These are phyloP conservation scores for Plodia interpunctella DNA, from an alignment of 1,140 invertebrate genomes.

Conservation along the genomic window DNA sequence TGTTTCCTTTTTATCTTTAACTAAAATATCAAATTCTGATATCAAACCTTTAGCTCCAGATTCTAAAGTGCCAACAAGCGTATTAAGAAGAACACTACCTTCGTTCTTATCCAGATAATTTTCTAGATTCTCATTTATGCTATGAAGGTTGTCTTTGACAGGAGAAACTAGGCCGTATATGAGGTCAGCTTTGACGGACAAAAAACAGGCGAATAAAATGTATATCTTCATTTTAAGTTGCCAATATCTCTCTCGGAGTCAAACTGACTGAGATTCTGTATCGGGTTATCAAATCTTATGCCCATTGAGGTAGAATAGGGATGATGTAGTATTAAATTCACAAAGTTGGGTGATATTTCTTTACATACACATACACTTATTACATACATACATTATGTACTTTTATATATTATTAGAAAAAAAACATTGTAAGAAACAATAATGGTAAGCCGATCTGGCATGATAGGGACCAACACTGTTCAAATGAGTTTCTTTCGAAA, in stretches of 20 bases:
- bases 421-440: no score
- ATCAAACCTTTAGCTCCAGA: background rate
- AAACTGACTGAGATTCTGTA: background rate
- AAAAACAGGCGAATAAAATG: background rate
- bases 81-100: background rate
- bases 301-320: background rate
- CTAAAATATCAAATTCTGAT: background rate
- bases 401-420: no score
- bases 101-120: background rate
- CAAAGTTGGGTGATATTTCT: no score
- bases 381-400: no score
- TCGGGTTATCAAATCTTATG: background rate
- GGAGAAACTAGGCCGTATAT: background rate
- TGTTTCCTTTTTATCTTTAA: background rate
- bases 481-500: no score
- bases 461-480: no score
- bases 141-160: background rate
- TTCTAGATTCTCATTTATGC: background rate
- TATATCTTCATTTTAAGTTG: background rate
- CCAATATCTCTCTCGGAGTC: background rate
- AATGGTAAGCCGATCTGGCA: no score
- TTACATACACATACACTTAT: no score
- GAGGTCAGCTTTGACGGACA: background rate
- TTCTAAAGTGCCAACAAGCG: background rate
- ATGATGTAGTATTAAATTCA: no score